Conservation (phyloP, 2,888 invertebrate species). For the Parelbella ahira region DNA sequence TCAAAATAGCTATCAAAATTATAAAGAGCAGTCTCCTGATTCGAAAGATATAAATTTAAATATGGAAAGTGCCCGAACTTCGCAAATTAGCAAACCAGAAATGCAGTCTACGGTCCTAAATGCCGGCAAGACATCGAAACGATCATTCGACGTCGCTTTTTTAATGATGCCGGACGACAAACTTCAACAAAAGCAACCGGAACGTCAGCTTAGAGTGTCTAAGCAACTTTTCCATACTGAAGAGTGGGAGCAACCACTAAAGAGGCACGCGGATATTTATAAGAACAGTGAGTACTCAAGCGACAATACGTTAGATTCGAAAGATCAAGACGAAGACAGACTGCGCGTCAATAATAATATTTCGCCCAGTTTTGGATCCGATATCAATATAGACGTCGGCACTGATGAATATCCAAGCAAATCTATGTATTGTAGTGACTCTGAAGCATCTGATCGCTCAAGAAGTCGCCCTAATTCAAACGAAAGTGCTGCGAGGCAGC, state of each 20-base stretch:
- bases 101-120: slow-evolving; percentile 60
- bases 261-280: slow-evolving; percentile 63
- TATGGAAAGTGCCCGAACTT: slow-evolving; percentile 75
- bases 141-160: slow-evolving; percentile 95
- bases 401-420: slow-evolving; percentile 75
- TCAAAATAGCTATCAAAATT: slow-evolving; percentile 75
- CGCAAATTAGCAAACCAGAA: slow-evolving; percentile 58
- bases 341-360: slow-evolving; percentile 67
- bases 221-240: slow-evolving; percentile 72
- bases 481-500: slow-evolving; percentile 76
- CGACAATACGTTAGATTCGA: slow-evolving; percentile 56
- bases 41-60: slow-evolving; percentile 67
- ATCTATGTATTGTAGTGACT: slow-evolving; percentile 72
- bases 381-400: slow-evolving; percentile 74
- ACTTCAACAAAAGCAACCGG: slow-evolving; percentile 83
- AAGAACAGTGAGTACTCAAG: slow-evolving; percentile 67
- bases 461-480: slow-evolving; percentile 77
- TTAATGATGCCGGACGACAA: slow-evolving; percentile 93
- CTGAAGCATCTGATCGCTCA: slow-evolving; percentile 72
- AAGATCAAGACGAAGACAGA: slow-evolving; percentile 67
- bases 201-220: slow-evolving; percentile 75
- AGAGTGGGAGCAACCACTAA: slow-evolving; percentile 70
- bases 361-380: slow-evolving; percentile 72
- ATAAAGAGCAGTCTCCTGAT: slow-evolving; percentile 72
- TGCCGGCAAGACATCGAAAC: slow-evolving; percentile 79